Evolutionary conservation across 2,113 vertebrate species (phyloP).

Genomic region (Delphinapterus leucas): DNA sequence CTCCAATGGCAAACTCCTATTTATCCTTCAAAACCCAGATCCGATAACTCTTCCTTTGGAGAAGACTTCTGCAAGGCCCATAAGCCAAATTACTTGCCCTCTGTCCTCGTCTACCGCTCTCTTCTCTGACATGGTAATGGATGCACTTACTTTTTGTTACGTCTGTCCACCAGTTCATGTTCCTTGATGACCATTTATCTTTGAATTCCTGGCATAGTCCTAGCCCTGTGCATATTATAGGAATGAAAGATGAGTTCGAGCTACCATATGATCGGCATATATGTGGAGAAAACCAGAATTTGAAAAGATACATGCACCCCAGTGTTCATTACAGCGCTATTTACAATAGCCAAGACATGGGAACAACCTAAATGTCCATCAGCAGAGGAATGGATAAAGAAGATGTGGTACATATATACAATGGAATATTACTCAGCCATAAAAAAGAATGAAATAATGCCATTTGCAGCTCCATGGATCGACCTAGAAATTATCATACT

Average conservation of each 20-base stretch:
- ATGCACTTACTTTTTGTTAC: neutral
- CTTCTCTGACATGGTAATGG: neutral
- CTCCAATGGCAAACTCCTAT: neutral
- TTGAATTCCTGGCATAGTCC: neutral
- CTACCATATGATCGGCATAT: neutral
- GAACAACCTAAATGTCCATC: no score
- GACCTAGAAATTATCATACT: no score
- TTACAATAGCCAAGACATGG: no score
- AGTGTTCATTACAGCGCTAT: no score
- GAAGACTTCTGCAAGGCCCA: neutral
- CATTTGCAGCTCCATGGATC: no score
- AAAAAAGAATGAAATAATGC: no score
- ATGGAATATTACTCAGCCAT: no score
- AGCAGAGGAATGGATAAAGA: no score
- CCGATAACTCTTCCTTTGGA: neutral
- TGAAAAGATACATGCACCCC: neutral
- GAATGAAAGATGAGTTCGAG: neutral
- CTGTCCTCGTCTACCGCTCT: rapidly evolving
- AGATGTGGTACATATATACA: no score
- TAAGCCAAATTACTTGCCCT: no score
- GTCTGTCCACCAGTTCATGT: neutral
- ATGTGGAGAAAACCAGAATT: neutral
- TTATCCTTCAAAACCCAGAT: neutral
- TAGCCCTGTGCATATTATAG: no score
- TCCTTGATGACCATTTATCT: neutral